Evolutionary conservation across 2,113 vertebrate species (phyloP), one percentile per base, ranked within the genome.

Genomic region (Osmerus eperlanus): DNA sequence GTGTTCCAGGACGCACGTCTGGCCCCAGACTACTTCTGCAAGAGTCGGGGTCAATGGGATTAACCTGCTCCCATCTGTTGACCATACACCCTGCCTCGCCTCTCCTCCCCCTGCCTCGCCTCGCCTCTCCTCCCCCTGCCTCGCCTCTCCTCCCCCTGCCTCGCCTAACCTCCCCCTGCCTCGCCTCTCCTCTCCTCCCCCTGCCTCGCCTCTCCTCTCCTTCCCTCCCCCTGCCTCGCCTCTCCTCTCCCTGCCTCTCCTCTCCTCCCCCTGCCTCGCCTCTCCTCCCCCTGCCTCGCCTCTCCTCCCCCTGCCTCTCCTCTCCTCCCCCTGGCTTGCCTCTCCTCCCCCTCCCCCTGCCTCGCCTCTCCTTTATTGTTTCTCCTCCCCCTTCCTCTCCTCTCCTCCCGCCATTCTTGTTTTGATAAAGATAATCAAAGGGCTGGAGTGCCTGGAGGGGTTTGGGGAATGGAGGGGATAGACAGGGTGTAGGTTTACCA

Each of bases 381-480:
- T 28, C 23, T 23, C 1, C 23, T 23, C 58, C n/a, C 32, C 32
- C 64, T 28, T 28, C 25, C 25, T 28, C 25, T 28, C 25, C 9
- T 15, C 60, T 13, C 4, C 58, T 15, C 52, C 60, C 25, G 13
- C 25, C 15, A 62, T 12, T 12, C 25, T 54, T 61, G 80, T 67
- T 58, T 4, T 81, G 81, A 86, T 78, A 12, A 84, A 73, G 8
- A 84, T 77, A 89, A 81, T 75, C 47, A 77, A 64, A 32, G 55
- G 12, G 64, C 41, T 66, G 61, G 63, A 75, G 78, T 6, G 14
- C 23, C 23, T 12, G 19, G 23, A 47, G 41, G 41, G 41, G 41
- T 1, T 47, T 47, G 41, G 7, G 41, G 7, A 47, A 47, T 12
- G 41, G 41, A 47, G 13, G 3, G 1, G 60, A 62, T 5, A 77